phyloP scores from a whole-genome alignment of 2,113 vertebrate genomes.

The Aegithalos caudatus region DNA sequence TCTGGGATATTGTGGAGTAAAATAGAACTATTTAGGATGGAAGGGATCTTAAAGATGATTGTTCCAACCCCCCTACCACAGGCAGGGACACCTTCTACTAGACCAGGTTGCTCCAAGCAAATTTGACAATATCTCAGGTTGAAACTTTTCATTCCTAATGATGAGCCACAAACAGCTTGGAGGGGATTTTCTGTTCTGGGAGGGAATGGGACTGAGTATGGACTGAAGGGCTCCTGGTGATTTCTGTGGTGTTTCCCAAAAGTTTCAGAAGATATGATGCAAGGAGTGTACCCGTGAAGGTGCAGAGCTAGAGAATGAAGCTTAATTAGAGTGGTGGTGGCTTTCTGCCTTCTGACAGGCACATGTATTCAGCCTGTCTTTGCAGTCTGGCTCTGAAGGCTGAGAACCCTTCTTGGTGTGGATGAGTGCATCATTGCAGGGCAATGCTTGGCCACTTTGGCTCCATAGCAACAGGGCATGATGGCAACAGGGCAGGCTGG shows the following conservation, averaged over 20 bases:
- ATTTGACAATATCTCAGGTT: not conserved
- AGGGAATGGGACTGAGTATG: not conserved
- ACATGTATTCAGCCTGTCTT: not conserved
- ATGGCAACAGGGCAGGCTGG: not conserved
- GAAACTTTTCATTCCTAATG: not conserved
- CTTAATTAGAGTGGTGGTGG: not conserved
- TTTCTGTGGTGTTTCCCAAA: not conserved
- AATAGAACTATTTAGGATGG: not conserved
- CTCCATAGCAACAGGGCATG: not conserved
- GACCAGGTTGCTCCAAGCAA: not conserved
- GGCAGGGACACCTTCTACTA: too few relatives aligned
- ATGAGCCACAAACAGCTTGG: accelerated
- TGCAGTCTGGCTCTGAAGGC: not conserved
- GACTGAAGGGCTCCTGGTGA: not conserved
- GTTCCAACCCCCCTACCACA: accelerated
- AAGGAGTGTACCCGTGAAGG: accelerated
- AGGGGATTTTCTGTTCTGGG: not conserved
- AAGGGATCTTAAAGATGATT: not conserved
- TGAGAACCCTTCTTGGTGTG: accelerated
- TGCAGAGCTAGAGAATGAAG: not conserved
- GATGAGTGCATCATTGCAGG: not conserved
- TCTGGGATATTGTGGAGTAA: not conserved
- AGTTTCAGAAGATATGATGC: not conserved
- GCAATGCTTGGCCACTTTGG: not conserved
- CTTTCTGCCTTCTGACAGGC: not conserved